A percentile compares a stretch with the other conserved stretches of the same genome.
phyloP scores from a whole-genome alignment of 1,140 invertebrate species.

The Pogonomyrmex californicus region DNA sequence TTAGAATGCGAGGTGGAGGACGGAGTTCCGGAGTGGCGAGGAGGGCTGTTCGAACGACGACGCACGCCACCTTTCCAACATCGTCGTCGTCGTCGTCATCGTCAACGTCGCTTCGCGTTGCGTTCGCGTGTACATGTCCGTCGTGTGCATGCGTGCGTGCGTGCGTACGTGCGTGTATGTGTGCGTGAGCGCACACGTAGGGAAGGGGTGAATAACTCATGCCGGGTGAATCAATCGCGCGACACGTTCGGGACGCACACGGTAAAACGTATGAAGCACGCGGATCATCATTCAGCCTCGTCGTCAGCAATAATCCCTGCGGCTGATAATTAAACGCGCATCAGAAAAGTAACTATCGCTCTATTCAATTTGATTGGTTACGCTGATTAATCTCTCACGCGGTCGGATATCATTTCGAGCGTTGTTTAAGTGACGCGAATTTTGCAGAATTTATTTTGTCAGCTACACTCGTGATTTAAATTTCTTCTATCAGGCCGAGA shows the following conservation, averaged over 20 bases:
- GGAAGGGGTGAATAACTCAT: slow-evolving; percentile 58
- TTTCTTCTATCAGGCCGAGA: slow-evolving; percentile 18
- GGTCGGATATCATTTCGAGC: not conserved
- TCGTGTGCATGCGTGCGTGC: slow-evolving; percentile 32
- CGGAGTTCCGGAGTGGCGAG: not conserved
- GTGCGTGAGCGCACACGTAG: slow-evolving; percentile 44
- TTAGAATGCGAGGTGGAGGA: slow-evolving; percentile 71
- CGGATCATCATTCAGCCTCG: not conserved
- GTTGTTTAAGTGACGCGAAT: not conserved
- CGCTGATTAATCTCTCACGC: not conserved
- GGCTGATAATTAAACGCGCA: not conserved
- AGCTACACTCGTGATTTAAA: not conserved
- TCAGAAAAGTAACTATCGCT: not conserved
- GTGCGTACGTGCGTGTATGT: slow-evolving; percentile 39
- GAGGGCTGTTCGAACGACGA: slow-evolving; percentile 26
- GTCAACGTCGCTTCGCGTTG: not conserved
- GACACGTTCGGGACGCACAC: slow-evolving; percentile 7
- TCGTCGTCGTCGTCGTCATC: slow-evolving; percentile 9
- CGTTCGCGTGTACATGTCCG: not conserved
- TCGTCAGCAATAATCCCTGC: not conserved
- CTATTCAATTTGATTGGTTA: not conserved
- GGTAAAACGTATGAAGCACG: not conserved
- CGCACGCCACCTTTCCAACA: slow-evolving; percentile 47
- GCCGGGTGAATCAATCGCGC: slow-evolving; percentile 50
- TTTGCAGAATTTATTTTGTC: not conserved